Conservation (phyloP, 2,113 vertebrate species). For the Sialia sialis region DNA sequence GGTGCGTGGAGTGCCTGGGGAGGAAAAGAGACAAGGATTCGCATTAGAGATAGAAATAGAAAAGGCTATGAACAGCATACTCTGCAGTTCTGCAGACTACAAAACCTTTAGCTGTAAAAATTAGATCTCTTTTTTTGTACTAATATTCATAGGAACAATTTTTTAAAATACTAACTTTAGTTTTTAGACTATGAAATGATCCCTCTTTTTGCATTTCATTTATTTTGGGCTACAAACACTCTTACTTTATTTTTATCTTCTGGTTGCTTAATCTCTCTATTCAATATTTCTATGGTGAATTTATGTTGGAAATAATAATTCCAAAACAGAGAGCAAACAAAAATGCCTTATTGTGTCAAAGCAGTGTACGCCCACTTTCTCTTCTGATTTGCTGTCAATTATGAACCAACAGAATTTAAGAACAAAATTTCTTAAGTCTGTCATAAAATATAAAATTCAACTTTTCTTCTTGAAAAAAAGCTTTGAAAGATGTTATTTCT, state of each 20-base stretch:
- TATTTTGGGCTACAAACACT: not conserved
- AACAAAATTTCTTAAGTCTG: rapidly evolving
- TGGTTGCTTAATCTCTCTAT: not conserved
- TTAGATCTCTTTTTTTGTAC: not conserved
- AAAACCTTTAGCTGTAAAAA: not conserved
- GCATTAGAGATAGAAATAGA: not conserved
- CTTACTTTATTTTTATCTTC: not conserved
- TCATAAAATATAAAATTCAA: not conserved
- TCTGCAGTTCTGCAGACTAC: not conserved
- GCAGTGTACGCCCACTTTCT: not conserved
- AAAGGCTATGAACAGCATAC: not conserved
- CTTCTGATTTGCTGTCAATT: not conserved
- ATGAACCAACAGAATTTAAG: not conserved
- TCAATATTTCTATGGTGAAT: not conserved
- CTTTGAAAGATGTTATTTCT: not conserved
- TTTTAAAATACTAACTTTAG: not conserved
- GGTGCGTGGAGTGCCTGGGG: not conserved
- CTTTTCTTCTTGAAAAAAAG: not conserved
- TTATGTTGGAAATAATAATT: not conserved
- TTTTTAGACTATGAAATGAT: not conserved
- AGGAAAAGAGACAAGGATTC: not conserved
- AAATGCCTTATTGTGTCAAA: not conserved
- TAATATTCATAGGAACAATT: not conserved
- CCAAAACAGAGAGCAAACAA: not conserved
- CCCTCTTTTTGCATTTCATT: not conserved